Conservation (phyloP, 1,140 invertebrate genomes). For the Hermetia illucens region DNA sequence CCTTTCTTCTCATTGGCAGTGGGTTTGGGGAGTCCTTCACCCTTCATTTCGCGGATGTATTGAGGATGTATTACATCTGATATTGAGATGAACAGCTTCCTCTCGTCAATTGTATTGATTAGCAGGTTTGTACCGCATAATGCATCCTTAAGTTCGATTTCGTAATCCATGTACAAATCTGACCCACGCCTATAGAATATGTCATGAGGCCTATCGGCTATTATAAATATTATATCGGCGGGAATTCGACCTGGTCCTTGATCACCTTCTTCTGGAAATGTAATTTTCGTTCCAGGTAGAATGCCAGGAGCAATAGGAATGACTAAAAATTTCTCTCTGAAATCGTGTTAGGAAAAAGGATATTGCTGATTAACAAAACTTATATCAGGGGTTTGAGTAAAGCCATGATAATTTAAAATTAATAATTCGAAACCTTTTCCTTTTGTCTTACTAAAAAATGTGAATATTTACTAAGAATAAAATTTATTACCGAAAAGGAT, state of each 20-base stretch:
- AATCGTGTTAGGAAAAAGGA: slow-evolving; percentile 2
- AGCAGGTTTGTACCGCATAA: slow-evolving; percentile 47
- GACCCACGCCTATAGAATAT: slow-evolving; percentile 55
- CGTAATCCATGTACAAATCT: slow-evolving; percentile 47
- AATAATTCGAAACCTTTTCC: too few relatives aligned
- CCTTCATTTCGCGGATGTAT: slow-evolving; percentile 41
- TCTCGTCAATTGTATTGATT: slow-evolving; percentile 49
- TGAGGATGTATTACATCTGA: slow-evolving; percentile 50
- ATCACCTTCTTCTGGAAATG: slow-evolving; percentile 67
- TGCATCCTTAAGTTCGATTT: slow-evolving; percentile 47
- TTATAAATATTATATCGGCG: slow-evolving; percentile 74
- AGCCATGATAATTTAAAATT: too few relatives aligned
- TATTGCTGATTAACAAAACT: too few relatives aligned
- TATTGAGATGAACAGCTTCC: slow-evolving; percentile 48
- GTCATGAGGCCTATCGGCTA: slow-evolving; percentile 66
- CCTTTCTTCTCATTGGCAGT: slow-evolving; percentile 22
- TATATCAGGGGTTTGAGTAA: too few relatives aligned
- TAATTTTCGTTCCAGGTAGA: slow-evolving; percentile 46
- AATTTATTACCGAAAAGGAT: too few relatives aligned
- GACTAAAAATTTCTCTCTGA: slow-evolving; percentile 63
- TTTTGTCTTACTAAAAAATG: too few relatives aligned
- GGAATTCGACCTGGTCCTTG: slow-evolving; percentile 62
- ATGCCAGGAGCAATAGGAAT: slow-evolving; percentile 66
- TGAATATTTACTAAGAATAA: too few relatives aligned
- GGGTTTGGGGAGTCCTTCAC: slow-evolving; percentile 49